Evolutionary conservation across 1,140 invertebrate genomes (phyloP).

Genomic region (Bombus fervidus): DNA sequence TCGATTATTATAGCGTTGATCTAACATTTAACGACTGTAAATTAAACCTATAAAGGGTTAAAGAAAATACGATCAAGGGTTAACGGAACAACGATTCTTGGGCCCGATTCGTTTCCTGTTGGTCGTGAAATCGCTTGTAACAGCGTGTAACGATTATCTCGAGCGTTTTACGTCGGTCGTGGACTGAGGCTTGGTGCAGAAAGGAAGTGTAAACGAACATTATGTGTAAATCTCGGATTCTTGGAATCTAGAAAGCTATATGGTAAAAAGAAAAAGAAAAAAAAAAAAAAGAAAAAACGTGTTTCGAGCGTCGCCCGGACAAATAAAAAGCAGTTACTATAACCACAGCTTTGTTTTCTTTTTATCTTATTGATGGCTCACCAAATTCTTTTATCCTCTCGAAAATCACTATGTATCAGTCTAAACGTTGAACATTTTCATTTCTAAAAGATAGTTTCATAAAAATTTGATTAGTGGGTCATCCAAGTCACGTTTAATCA

Average conservation of each 20-base stretch:
- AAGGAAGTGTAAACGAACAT: constrained; percentile 17
- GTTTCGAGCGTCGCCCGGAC: constrained; percentile 46
- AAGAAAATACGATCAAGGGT: background rate
- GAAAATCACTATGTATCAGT: background rate
- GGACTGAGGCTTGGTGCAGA: constrained; percentile 7
- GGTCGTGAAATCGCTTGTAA: constrained; percentile 5
- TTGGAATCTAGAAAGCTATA: constrained; percentile 1
- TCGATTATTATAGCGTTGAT: background rate
- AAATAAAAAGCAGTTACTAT: constrained; percentile 18
- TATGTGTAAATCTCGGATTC: constrained; percentile 16
- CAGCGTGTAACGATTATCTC: constrained; percentile 1
- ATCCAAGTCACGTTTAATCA: background rate
- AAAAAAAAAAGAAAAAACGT: constrained; percentile 18
- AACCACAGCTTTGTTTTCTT: background rate
- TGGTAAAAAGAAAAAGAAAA: background rate
- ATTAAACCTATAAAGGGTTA: background rate
- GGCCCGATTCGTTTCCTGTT: constrained; percentile 6
- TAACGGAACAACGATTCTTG: background rate
- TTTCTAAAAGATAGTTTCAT: background rate
- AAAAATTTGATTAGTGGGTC: background rate
- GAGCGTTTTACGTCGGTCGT: constrained; percentile 20
- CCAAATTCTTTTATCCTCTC: background rate
- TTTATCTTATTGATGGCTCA: background rate
- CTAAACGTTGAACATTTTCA: no score
- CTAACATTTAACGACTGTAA: background rate